A percentile compares a stretch with the other conserved stretches of the same genome.
Evolutionary conservation across 2,797 vertebrate species (phyloP).

Genomic region (Falco naumanni): DNA sequence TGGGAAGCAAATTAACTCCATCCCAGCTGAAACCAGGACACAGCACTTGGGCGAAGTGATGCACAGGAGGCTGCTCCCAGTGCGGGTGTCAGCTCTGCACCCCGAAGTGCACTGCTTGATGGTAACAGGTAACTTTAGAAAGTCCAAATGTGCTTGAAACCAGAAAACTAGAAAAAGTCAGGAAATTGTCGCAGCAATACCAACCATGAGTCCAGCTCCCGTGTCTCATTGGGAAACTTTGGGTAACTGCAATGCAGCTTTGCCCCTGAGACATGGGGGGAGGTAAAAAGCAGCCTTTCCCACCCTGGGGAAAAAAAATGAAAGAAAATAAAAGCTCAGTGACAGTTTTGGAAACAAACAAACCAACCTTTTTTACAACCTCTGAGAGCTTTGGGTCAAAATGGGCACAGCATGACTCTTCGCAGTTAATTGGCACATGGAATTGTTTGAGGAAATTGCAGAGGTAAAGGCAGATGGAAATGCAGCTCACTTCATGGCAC

Average conservation of each 20-base stretch:
- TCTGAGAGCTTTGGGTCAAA: slow-evolving; percentile 6
- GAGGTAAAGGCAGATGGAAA: slow-evolving; percentile 38
- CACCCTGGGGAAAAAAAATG: neutral
- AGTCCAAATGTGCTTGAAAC: neutral
- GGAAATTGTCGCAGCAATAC: too few species aligned
- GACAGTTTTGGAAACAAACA: neutral
- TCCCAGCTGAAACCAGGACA: too few species aligned
- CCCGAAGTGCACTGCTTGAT: neutral
- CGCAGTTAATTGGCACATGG: slow-evolving; percentile 54
- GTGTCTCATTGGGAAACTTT: too few species aligned
- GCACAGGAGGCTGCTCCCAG: fast-evolving
- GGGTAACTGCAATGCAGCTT: neutral
- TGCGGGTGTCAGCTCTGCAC: too few species aligned
- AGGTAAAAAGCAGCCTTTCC: neutral
- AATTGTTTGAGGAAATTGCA: slow-evolving; percentile 10
- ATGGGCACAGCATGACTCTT: slow-evolving; percentile 27
- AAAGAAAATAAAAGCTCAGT: neutral
- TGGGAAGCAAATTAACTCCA: too few species aligned
- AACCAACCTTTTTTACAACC: neutral
- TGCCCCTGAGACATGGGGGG: neutral
- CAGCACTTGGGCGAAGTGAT: neutral
- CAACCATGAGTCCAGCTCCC: neutral
- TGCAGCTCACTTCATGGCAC: neutral
- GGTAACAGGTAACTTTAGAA: neutral
- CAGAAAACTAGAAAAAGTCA: neutral